Base-by-base conservation (phyloP, 92 coral and sea anemone species). In the Bergia puertoricense region DNA sequence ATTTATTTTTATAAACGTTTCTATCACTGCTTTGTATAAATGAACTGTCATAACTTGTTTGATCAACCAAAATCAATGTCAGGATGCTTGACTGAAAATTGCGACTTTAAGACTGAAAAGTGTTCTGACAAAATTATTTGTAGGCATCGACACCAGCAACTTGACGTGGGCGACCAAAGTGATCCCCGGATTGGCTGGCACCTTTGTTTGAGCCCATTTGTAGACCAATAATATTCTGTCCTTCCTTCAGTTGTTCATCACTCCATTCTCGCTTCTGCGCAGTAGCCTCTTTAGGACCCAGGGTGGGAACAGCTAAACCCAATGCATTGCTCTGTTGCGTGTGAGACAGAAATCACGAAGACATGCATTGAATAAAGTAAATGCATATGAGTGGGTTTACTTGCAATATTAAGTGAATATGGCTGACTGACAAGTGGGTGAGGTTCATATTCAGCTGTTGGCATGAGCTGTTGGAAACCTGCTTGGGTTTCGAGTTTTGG, bases 201-300 rank as follows among this genome's bases (percentile, higher is more conserved):
- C 91, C 95, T 45, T 89, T 88, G 56, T 92, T 90, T 40, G 97
- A 84, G n/a, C 99, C 99, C 88, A 95, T 90, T 86, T 97, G 99
- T 8, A 94, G 92, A 14, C 93, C 93, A 0, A 93, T 85, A 18
- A 93, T 83, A 42, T 88, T 89, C 57, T 95, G 85, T n/a, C 99
- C 97, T 11, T 89, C 96, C 54, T 89, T 92, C 10, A 95, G 88
- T 69, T 97, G 99, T 79, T 97, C 96, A 0, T 97, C 96, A 0
- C 92, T 92, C 88, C 93, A 97, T 40, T 95, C 94, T 0, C 97
- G 98, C 40, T 82, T 85, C 79, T 94, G 91, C 8, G 89, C 95
- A 72, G 82, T 86, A 38, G 99, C 95, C 74, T 97, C 99, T 76
- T 97, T 95, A 8, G 99, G 99, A 20, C 99, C 99, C 54, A 97